Evolutionary conservation across 2,113 vertebrate genomes (phyloP), one percentile per base, ranked within the genome.

Genomic region (Epinephelus cyanopodus): DNA sequence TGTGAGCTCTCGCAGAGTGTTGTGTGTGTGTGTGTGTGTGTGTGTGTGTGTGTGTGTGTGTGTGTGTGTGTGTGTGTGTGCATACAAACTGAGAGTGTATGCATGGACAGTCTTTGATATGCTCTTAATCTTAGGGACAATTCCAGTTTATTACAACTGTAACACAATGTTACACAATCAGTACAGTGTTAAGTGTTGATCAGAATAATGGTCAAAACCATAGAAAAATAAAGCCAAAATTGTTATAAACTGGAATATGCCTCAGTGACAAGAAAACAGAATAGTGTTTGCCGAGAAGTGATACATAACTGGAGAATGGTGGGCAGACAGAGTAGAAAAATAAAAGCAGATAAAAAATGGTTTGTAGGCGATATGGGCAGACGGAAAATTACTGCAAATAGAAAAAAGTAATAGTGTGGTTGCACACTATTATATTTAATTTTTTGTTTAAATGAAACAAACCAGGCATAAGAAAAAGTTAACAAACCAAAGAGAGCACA

Each of bases 391-490:
- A 17, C 11, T 39, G 39, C 1, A 47, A 70, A 57, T 9, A 58
- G 15, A 23, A 2, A 52, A 7, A 18, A 67, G 63, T 70, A 19
- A 82, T 21, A 47, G 39, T 19, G 23, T 57, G 53, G 33, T 47
- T 66, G 15, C 39, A 64, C 39, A 21, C 17, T 25, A n/a, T 7
- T 18, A 5, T 25, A 19, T 60, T 17, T 23, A 2, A 14, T 19
- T 58, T 33, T 14, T 50, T 77, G 17, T 76, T 58, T 50, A 11
- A 63, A 66, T 66, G 45, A 25, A 73, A n/a, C 11, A 60, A 60
- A 37, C 9, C 25, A 8, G 17, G 1, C 11, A 58, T 23, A 48
- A 42, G 8, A 61, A 14, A 65, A 68, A 18, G 8, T 50, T 14
- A 68, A 39, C 19, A 47, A 15, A 65, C 63, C n/a, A 52, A 69